A percentile compares a stretch with the other conserved stretches of the same genome.
Evolutionary conservation across 2,888 invertebrate species (phyloP).

Genomic region (Apeira syringaria): DNA sequence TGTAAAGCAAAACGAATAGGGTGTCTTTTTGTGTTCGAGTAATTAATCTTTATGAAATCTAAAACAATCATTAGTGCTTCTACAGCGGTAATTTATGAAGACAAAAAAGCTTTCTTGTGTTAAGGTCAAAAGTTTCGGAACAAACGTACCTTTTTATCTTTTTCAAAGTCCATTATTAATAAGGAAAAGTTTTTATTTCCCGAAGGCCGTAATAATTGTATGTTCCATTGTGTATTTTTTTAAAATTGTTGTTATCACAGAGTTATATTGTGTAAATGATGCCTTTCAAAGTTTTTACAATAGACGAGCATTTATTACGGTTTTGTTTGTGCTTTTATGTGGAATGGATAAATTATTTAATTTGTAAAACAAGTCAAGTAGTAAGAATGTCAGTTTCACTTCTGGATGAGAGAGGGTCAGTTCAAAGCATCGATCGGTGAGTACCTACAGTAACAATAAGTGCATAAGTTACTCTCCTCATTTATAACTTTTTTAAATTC

Average conservation of each 20-base stretch:
- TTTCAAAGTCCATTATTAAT: slow-evolving; percentile 29
- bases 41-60: slow-evolving; percentile 19
- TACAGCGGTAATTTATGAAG: slow-evolving; percentile 25
- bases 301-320: slow-evolving; percentile 10
- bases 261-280: slow-evolving; percentile 4
- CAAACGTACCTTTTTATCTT: slow-evolving; percentile 26
- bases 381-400: too few relatives aligned
- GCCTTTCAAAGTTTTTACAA: slow-evolving; percentile 18
- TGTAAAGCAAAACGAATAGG: neutral
- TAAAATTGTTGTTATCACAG: slow-evolving; percentile 10
- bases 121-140: slow-evolving; percentile 26
- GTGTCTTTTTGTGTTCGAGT: slow-evolving; percentile 7
- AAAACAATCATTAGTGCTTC: slow-evolving; percentile 25
- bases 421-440: too few relatives aligned
- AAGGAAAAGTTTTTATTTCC: slow-evolving; percentile 23
- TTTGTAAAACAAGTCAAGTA: too few relatives aligned
- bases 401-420: too few relatives aligned
- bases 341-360: too few relatives aligned
- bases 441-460: too few relatives aligned
- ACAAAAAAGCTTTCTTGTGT: slow-evolving; percentile 30
- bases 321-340: slow-evolving; percentile 4
- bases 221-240: slow-evolving; percentile 12
- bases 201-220: slow-evolving; percentile 24
- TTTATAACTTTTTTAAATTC: too few relatives aligned
- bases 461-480: too few relatives aligned